Base-by-base conservation (phyloP, 2,113 vertebrate genomes). In the Edolisoma coerulescens region DNA sequence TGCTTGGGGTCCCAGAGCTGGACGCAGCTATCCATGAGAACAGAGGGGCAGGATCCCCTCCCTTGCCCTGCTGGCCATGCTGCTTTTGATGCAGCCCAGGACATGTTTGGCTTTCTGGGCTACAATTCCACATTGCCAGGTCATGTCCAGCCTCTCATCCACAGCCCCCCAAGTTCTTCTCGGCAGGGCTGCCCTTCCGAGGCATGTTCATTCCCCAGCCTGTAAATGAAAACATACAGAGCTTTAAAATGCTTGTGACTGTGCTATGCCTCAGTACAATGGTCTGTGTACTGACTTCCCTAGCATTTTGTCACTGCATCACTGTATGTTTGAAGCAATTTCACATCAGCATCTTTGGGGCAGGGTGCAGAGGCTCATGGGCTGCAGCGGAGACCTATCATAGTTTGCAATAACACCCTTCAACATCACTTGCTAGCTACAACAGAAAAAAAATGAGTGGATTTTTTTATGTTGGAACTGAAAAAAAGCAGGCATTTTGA, bases 1-100 rank as follows among this genome's bases (percentile, higher is more conserved):
- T 47, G 30, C 45, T 41, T 6, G 30, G 18, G 17, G 32, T 53
- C 17, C 17, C 30, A 54, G 17, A 54, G 15, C 16, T 53, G n/a
- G 14, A 60, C 30, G 23, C 45, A 59, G 37, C 24, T 53, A 13
- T 21, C 17, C 20, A 4, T 4, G 9, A 82, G 13, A 75, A 33
- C 7, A 37, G 37, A 52, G 16, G 52, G 27, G 19, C 10, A 59
- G 37, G 59, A 59, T n/a, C 27, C 9, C 13, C n/a, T 60, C 20
- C 9, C 28, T 53, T 0, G 8, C 6, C n/a, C 24, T 41, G 9
- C 45, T 68, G 28, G 6, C 33, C 23, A 10, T 0, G 0, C 9
- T 52, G 77, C 33, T 89, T 68, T 67, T n/a, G 16, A 45, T 60
- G 53, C 19, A 39, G 10, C 13, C 19, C 45, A 47, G 47, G 6